phyloP scores from a whole-genome alignment of 2,888 invertebrate species.

The Rotaria magnacalcarata region DNA sequence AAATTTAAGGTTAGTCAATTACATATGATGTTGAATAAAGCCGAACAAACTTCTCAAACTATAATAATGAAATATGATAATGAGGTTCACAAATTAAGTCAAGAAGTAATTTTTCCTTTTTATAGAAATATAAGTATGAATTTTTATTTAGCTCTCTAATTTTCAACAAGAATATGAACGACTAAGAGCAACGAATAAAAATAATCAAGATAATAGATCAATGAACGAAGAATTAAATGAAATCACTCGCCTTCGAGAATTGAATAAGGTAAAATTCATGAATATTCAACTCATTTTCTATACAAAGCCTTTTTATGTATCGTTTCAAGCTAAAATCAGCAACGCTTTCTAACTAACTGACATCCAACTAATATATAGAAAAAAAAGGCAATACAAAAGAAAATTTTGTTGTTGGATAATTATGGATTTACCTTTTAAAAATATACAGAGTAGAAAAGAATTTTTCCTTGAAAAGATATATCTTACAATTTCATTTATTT shows the following conservation, averaged over 20 bases:
- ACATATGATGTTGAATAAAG: conserved; percentile 47
- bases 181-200: background rate
- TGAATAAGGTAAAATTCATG: background rate
- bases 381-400: too few relatives aligned
- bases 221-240: background rate
- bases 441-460: too few relatives aligned
- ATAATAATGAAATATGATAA: conserved; percentile 29
- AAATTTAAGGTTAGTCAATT: background rate
- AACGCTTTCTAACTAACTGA: too few relatives aligned
- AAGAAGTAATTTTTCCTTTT: background rate
- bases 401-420: too few relatives aligned
- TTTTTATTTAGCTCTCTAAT: background rate
- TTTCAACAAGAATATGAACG: conserved; percentile 13
- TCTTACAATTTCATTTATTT: too few relatives aligned
- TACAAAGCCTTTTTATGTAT: too few relatives aligned
- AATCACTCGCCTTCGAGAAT: background rate
- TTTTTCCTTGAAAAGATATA: too few relatives aligned
- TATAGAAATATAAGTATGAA: background rate
- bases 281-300: too few relatives aligned
- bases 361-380: too few relatives aligned
- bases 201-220: background rate
- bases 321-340: too few relatives aligned
- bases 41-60: conserved; percentile 50
- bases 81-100: background rate
- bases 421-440: too few relatives aligned